Evolutionary conservation across 2,113 vertebrate species (phyloP), one percentile per base, ranked within the genome.

Genomic region (Apeltes quadracus): DNA sequence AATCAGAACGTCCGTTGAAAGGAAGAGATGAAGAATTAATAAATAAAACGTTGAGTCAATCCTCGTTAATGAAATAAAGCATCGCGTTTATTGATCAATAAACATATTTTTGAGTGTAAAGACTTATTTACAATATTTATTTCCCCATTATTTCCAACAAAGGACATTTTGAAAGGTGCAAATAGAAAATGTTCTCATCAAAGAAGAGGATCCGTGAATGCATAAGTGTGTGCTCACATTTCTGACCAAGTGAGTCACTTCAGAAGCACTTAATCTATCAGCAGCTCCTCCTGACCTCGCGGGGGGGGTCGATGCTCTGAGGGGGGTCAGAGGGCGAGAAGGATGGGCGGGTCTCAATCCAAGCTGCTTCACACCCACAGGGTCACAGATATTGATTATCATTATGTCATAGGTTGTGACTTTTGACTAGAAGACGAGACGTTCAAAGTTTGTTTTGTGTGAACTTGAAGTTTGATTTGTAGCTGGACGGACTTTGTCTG

Each of bases 281-380:
- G 67, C 54, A 18, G 65, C 72, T 85, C 74, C 69, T 29, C 9
- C 32, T 39, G 75, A 75, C 67, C 67, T 43, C 46, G n/a, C n/a
- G 29, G 32, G 32, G 32, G 1, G 48, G 79, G 56, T 62, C 13
- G 44, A 2, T 51, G 29, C 22, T 5, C 5, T 69, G 25, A 53
- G 70, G 58, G 70, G 58, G 0, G 51, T 83, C 75, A 61, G 62
- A 69, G 78, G 68, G 68, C 51, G 57, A 39, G 50, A 4, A 43
- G 5, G 34, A 15, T 0, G 16, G 71, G 36, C 1, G 16, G 71
- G 41, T 78, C 75, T 58, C 10, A 0, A 43, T 23, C 23, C 61
- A 32, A n/a, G 25, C 16, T 8, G 5, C 46, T 6, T 69, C 20
- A 27, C 48, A 3, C 16, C 7, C 18, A 20, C 25, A 22, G 55